Percentiles rank a stretch among this genome's conserved stretches.
These are phyloP conservation scores for Setophaga kirtlandii DNA, from an alignment of 2,113 vertebrate genomes.

Conservation along the genomic window DNA sequence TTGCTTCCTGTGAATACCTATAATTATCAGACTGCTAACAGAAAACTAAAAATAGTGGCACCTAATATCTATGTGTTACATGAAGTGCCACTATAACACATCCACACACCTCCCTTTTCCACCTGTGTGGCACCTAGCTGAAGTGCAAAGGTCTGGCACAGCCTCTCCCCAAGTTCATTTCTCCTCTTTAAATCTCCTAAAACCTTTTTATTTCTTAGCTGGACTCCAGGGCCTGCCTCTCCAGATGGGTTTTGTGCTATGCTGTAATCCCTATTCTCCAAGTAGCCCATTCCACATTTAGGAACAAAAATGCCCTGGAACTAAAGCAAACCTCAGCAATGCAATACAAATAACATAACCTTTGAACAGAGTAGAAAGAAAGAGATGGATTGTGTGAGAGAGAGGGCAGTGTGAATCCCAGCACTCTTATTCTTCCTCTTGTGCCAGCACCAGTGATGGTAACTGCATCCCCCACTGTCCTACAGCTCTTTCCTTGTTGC, in stretches of 20 bases:
- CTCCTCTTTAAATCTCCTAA: not conserved
- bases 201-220: not conserved
- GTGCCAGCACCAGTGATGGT: not conserved
- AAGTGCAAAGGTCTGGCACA: not conserved
- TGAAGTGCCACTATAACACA: not conserved
- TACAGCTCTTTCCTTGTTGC: not conserved
- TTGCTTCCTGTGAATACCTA: not conserved
- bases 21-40: not conserved
- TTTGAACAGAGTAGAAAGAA: not conserved
- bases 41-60: not conserved
- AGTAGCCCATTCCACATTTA: fast-evolving
- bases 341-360: not conserved
- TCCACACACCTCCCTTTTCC: not conserved
- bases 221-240: not conserved
- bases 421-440: not conserved
- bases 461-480: not conserved
- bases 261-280: not conserved
- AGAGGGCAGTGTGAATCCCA: not conserved
- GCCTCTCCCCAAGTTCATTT: not conserved
- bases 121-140: fast-evolving
- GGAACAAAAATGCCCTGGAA: not conserved
- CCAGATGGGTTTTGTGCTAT: not conserved
- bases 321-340: not conserved
- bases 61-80: too few relatives aligned
- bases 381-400: not conserved